These are phyloP conservation scores for Uropetala carovei DNA, from an alignment of 2,888 invertebrate genomes.

Conservation along the genomic window DNA sequence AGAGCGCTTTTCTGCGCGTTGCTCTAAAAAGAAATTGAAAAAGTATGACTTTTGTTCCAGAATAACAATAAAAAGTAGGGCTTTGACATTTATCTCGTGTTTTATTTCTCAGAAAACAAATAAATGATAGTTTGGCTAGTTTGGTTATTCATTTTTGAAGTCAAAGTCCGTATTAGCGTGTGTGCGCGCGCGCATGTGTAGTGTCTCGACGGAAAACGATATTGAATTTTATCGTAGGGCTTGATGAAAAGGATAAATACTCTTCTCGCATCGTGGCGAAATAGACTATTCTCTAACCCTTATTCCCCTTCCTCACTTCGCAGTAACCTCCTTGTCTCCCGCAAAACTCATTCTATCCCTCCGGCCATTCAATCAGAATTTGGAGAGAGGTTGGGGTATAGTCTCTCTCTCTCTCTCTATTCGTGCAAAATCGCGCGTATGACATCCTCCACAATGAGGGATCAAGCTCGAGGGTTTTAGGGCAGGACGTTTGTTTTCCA, in stretches of 20 bases:
- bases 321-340: not conserved
- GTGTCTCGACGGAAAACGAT: too few species aligned
- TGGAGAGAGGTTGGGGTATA: too few species aligned
- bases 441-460: constrained; percentile 58
- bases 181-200: too few species aligned
- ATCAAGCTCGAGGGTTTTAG: constrained; percentile 38
- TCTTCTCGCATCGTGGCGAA: not conserved
- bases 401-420: not conserved
- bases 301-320: not conserved
- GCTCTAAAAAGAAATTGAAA: too few species aligned
- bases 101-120: too few species aligned
- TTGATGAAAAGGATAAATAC: not conserved
- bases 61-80: too few species aligned
- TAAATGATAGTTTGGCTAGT: too few species aligned
- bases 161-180: too few species aligned
- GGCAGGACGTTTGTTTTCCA: constrained; percentile 42
- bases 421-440: constrained; percentile 6
- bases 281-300: not conserved
- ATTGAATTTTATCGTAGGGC: not conserved
- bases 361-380: constrained; percentile 35
- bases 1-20: too few species aligned
- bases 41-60: too few species aligned
- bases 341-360: not conserved
- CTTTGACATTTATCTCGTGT: too few species aligned
- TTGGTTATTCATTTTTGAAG: too few species aligned